A percentile compares a stretch with the other conserved stretches of the same genome.
Evolutionary conservation across 2,797 vertebrate species (phyloP).

Genomic region (Orestias chungarensis): DNA sequence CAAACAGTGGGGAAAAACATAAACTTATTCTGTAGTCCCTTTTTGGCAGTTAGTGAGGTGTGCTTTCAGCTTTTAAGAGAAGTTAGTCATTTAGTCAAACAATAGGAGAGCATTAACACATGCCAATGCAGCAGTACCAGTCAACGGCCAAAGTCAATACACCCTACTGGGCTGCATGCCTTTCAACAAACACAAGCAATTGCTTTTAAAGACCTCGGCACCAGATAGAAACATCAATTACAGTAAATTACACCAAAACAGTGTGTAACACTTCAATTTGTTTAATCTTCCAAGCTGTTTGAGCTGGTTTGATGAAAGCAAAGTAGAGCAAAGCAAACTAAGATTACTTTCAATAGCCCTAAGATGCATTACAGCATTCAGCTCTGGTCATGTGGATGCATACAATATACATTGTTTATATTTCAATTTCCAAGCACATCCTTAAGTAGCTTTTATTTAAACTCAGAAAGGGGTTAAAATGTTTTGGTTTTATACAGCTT

Average conservation of each 20-base stretch:
- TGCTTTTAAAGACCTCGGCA: constrained; percentile 64
- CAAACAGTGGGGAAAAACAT: neutral
- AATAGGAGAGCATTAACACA: constrained; percentile 74
- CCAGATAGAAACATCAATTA: constrained; percentile 77
- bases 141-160: constrained; percentile 75
- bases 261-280: constrained; percentile 74
- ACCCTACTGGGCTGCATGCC: constrained; percentile 76
- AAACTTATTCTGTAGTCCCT: constrained; percentile 13
- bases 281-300: constrained; percentile 71
- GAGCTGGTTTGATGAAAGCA: constrained; percentile 69
- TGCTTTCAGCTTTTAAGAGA: constrained; percentile 43
- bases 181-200: constrained; percentile 76
- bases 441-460: constrained; percentile 56
- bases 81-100: constrained; percentile 65
- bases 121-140: constrained; percentile 74
- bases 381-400: constrained; percentile 55
- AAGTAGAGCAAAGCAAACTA: constrained; percentile 51
- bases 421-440: constrained; percentile 55
- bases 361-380: constrained; percentile 57
- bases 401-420: constrained; percentile 52
- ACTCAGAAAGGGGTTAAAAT: constrained; percentile 50
- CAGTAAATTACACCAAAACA: constrained; percentile 79
- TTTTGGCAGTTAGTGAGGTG: constrained; percentile 44
- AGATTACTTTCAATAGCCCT: constrained; percentile 67
- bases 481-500: constrained; percentile 41